Base-by-base conservation (phyloP, 2,113 vertebrate species). In the Arenaria interpres region DNA sequence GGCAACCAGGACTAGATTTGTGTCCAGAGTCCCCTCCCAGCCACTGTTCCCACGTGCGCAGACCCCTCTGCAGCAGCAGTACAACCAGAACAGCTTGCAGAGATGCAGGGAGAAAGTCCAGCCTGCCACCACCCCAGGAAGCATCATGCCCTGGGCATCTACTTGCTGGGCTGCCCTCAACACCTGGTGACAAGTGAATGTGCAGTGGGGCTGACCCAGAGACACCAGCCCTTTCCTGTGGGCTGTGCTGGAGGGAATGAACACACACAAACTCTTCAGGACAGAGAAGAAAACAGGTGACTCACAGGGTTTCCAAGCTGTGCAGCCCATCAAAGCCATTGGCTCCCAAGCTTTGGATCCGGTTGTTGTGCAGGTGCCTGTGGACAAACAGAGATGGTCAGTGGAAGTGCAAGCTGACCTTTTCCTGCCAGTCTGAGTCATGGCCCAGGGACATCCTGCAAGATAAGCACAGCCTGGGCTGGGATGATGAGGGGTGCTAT, bases 291-390 rank as follows among this genome's bases (percentile, higher is more conserved):
- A 66, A 87, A 14, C 6, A 75, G 32, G 33, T n/a, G 17, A 99
- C 99, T 99, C 97, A 99, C 99, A 99, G 98, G 28, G 99, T 99
- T 97, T 99, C 99, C 97, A 99, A 94, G 96, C 98, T 99, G 94
- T 98, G 98, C 94, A 99, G 98, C 89, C 99, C 99, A 92, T 99
- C 99, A 51, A 99, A 99, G 96, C 99, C 98, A 12, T 98, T 99
- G 81, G 98, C 97, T 74, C 98, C 99, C 97, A 99, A 98, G 75
- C 96, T 99, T 93, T 98, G 98, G 98, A 99, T 99, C 86, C 97
- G 98, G 98, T 99, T 99, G 98, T 99, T 99, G 95, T 99, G 99
- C 90, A 99, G 99, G 97, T 99, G 99, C 83, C 99, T 99, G 98
- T 59, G 95, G 91, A 96, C 97, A 96, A 92, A 88, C 21, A 67